A percentile compares a stretch with the other conserved stretches of the same genome.
phyloP scores from a whole-genome alignment of 2,113 vertebrate species.

The Ceratotherium simum region DNA sequence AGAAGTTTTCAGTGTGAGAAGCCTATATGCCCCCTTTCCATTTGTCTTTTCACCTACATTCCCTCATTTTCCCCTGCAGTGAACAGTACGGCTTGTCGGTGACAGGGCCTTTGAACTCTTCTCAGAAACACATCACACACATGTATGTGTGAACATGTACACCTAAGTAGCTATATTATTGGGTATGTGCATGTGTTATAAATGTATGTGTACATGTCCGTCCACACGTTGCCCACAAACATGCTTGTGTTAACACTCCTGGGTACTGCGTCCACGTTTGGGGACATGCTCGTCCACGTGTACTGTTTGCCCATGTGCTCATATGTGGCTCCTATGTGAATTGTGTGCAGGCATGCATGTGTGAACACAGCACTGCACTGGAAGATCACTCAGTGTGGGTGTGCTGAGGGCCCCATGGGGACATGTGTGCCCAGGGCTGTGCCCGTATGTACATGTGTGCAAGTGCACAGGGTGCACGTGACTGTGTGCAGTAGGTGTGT shows the following conservation, averaged over 20 bases:
- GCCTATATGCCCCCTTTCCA: neutral
- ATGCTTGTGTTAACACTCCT: neutral
- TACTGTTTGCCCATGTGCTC: rapidly evolving
- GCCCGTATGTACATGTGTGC: neutral
- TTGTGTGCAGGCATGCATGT: rapidly evolving
- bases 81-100: rapidly evolving
- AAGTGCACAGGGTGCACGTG: constrained; percentile 66
- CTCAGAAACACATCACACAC: neutral
- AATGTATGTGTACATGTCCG: neutral
- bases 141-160: rapidly evolving
- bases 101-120: neutral
- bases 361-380: rapidly evolving
- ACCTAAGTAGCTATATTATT: rapidly evolving
- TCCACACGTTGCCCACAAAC: neutral
- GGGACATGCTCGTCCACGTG: neutral
- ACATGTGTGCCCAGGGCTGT: neutral
- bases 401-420: rapidly evolving
- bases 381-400: rapidly evolving
- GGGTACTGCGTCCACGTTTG: neutral
- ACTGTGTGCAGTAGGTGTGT: constrained; percentile 74
- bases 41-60: neutral
- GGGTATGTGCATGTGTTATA: neutral
- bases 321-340: neutral
- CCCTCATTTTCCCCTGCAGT: neutral
- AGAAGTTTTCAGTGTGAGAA: neutral